Conservation (phyloP, 2,113 vertebrate genomes). For the Triplophysa dalaica region DNA sequence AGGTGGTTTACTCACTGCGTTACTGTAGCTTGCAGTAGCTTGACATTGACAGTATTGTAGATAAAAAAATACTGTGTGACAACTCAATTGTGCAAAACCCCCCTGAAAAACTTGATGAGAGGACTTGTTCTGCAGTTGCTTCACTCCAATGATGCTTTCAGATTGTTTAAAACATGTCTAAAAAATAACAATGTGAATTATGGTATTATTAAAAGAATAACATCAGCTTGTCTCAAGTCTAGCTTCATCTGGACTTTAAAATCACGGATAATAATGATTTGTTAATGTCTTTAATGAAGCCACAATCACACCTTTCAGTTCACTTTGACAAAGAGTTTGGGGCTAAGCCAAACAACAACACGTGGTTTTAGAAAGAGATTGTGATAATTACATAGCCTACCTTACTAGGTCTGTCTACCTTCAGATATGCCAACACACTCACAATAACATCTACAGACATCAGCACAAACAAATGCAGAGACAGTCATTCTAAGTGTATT, state of each 20-base stretch:
- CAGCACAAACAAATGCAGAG: not conserved
- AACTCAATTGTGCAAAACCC: not conserved
- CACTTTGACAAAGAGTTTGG: slow-evolving; percentile 6
- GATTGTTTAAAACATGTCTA: not conserved
- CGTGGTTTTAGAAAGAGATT: not conserved
- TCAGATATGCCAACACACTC: not conserved
- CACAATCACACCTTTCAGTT: slow-evolving; percentile 13
- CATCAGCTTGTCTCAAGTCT: not conserved
- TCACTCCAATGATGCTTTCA: too few species aligned
- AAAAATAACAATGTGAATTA: not conserved
- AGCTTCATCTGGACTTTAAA: slow-evolving; percentile 1
- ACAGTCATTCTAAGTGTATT: not conserved
- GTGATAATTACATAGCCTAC: not conserved
- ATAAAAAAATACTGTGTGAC: not conserved
- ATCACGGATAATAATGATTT: not conserved
- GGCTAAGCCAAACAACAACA: not conserved
- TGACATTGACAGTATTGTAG: not conserved
- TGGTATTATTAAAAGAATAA: not conserved
- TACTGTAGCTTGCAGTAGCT: not conserved
- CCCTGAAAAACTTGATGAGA: not conserved
- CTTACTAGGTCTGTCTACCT: not conserved
- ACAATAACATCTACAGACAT: slow-evolving; percentile 6
- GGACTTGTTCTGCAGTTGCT: too few species aligned
- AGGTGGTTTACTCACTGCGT: not conserved
- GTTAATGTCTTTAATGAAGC: not conserved